Base-by-base conservation (phyloP, 2,797 vertebrate species). In the Hephaestus fuliginosus region DNA sequence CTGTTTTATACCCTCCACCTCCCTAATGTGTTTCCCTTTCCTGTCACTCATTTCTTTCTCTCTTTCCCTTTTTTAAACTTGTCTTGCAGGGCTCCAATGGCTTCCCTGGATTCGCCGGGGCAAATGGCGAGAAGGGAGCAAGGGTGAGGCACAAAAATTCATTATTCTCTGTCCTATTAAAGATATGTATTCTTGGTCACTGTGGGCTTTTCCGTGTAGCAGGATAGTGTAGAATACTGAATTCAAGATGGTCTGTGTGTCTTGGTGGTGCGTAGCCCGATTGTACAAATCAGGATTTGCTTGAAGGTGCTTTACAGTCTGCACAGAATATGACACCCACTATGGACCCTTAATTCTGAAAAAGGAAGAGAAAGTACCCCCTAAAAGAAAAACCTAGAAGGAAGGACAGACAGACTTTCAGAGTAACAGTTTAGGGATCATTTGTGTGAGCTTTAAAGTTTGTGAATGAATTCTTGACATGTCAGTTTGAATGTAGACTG, bases 91-190 rank as follows among this genome's bases (percentile, higher is more conserved):
- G 98, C 70, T 99, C 98, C 60, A 97, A 95, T 22, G 98, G 98
- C 74, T 99, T 99, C 91, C 78, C 90, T 48, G 98, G 98, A 90
- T 98, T 98, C 89, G 92, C 97, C 11, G 98, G 98, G 86, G 93
- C 98, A 57, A 98, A 98, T 14, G 98, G 98, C 90, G 98, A 99
- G 94, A 99, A 99, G 90, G 98, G 98, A 82, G 95, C 94, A 85
- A 96, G 98, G 96, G 98, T 99, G 95, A 90, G 97, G 8, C 7
- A 7, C 74, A 56, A 52, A 33, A 75, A 69, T 58, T 61, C 3
- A 55, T 78, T 72, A 52, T 52, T 60, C 39, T 56, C 41, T 48
- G 11, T 46, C 43, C 43, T 8, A 1, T 78, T 46, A 61, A 52
- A 67, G 36, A 33, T 39, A 69, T 20, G 11, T 28, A 44, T 12